Base-by-base conservation (phyloP, 2,888 invertebrate species). In the Volucella inanis region DNA sequence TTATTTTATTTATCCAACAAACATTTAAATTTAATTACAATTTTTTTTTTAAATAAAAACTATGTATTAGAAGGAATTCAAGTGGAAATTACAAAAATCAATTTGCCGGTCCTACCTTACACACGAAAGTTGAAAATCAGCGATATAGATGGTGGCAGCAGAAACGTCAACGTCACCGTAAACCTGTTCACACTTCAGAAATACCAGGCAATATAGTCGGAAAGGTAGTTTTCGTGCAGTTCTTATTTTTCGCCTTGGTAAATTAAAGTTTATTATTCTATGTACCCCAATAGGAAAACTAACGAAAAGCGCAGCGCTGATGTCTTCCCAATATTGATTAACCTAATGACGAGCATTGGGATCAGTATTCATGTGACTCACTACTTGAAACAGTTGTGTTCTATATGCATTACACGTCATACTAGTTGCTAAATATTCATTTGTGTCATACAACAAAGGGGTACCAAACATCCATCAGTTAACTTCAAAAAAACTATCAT, bases 101-200 rank as follows among this genome's bases (percentile, higher is more conserved):
- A 61, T 54, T 65, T 18, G 31, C 76, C 71, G 76, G 76, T 39
- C 10, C 38, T 31, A 52, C 14, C 81, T 59, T 82, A 82, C 81
- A 59, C 31, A n/a, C 38, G 39, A 64, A 22, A 41, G 38, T 65
- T 49, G 8, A n/a, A 74, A 75, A 64, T 70, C 47, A 12, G 3
- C 9, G 41, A 41, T 31, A 68, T 12, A 18, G 57, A 45, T 52
- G 64, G 47, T 43, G n/a, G 49, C 49, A 47, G 18, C 12, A 10
- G 54, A 71, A 65, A 82, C 71, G 81, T 82, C 76, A 82, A 82
- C 81, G 81, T 82, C 81, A 82, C 75, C 45, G 54, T 38, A 6
- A 31, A 6, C 31, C 31, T 62, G 50, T 64, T 43, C 49, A 18
- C 41, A 41, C 31, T 54, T 61, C 67, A 59, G 38, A 50, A 45